These are phyloP conservation scores for Yponomeuta evonymella DNA, from an alignment of 2,888 invertebrate genomes.

Conservation along the genomic window DNA sequence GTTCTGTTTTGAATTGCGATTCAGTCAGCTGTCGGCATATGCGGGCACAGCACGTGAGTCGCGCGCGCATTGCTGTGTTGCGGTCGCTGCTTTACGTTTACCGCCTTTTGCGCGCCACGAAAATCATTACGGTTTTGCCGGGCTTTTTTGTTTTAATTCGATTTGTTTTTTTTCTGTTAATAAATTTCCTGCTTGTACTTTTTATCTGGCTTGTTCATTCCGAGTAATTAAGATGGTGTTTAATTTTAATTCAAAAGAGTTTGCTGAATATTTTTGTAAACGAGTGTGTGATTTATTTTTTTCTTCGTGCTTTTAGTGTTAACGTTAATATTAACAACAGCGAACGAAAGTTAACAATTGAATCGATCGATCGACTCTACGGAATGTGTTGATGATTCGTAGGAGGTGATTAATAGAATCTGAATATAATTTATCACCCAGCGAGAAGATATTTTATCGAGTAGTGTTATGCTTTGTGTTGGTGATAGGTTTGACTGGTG, in stretches of 20 bases:
- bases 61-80: slow-evolving; percentile 51
- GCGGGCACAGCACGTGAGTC: slow-evolving; percentile 63
- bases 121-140: not conserved
- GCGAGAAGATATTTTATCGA: not conserved
- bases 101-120: slow-evolving; percentile 6
- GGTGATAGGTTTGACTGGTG: not conserved
- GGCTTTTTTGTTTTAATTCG: not conserved
- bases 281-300: not conserved
- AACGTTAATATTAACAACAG: no score
- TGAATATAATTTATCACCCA: not conserved
- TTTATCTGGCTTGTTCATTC: not conserved
- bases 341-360: not conserved
- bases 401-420: slow-evolving; percentile 6
- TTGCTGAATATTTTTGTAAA: not conserved
- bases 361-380: slow-evolving; percentile 8
- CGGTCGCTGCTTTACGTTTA: slow-evolving; percentile 5
- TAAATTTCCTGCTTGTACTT: not conserved
- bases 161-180: not conserved
- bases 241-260: no score
- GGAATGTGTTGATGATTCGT: not conserved
- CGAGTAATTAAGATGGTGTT: not conserved
- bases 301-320: not conserved
- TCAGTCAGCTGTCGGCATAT: slow-evolving; percentile 73
- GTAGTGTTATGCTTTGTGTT: slow-evolving; percentile 7
- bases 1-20: slow-evolving; percentile 68